Conservation (phyloP, 2,797 vertebrate species). For the Caiman crocodilus region DNA sequence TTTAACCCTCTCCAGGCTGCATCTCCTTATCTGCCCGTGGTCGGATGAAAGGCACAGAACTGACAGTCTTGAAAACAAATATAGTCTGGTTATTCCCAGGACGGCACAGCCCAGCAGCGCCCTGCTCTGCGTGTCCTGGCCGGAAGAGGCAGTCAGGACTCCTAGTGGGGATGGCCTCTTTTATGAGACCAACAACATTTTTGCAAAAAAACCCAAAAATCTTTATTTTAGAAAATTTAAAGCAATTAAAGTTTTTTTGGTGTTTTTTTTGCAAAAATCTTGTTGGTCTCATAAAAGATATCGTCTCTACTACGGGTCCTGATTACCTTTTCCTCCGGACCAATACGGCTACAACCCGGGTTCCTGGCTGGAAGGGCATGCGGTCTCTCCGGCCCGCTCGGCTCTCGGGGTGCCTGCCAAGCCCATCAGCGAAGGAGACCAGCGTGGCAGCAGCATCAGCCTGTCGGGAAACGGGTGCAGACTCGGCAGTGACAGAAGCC, state of each 20-base stretch:
- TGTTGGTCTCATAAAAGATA: too few relatives aligned
- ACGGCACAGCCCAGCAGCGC: rapidly evolving
- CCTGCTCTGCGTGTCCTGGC: not conserved
- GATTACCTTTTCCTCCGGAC: too few relatives aligned
- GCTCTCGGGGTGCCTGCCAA: not conserved
- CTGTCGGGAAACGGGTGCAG: constrained; percentile 22
- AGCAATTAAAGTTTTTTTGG: too few relatives aligned
- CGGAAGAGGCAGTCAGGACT: rapidly evolving
- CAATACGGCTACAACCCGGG: too few relatives aligned
- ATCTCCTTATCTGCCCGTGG: not conserved
- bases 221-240: too few relatives aligned
- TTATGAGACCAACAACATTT: too few relatives aligned
- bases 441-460: not conserved
- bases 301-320: too few relatives aligned
- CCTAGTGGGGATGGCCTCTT: too few relatives aligned
- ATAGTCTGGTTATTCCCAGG: not conserved
- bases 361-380: not conserved
- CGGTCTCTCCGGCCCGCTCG: not conserved
- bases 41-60: not conserved
- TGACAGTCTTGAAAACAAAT: not conserved
- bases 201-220: too few relatives aligned
- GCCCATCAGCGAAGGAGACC: not conserved
- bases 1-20: not conserved
- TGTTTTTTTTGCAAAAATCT: too few relatives aligned
- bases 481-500: not conserved